These are phyloP conservation scores for Cherax destructor DNA, from an alignment of 1,140 invertebrate species.

Conservation along the genomic window DNA sequence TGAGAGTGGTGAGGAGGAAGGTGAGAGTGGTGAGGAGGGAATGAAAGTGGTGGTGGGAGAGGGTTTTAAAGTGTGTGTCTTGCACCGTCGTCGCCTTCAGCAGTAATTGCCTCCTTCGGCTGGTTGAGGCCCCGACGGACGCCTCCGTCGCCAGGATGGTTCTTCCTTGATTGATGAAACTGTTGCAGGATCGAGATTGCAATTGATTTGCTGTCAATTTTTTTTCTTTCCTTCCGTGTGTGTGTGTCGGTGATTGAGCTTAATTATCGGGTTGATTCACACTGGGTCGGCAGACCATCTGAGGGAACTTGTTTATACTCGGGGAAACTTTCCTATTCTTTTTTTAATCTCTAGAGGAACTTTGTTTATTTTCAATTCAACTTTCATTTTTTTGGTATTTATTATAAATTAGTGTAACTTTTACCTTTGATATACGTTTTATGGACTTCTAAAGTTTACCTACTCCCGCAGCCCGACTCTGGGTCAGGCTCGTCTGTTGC, in stretches of 20 bases:
- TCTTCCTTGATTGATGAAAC: slow-evolving; percentile 50
- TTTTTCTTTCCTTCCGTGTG: not conserved
- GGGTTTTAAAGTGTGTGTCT: not conserved
- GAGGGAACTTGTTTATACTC: slow-evolving; percentile 3
- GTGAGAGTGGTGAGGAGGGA: no score
- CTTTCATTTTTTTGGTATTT: no score
- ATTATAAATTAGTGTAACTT: no score
- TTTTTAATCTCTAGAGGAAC: not conserved
- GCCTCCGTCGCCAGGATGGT: slow-evolving; percentile 5
- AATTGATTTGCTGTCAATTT: slow-evolving; percentile 55
- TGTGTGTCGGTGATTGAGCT: not conserved
- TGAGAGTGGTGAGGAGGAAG: no score
- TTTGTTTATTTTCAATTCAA: no score
- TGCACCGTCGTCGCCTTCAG: not conserved
- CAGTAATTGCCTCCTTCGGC: slow-evolving; percentile 22
- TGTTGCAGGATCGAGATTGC: slow-evolving; percentile 50
- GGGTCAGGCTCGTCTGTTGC: no score
- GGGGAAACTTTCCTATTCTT: no score
- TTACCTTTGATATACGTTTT: no score
- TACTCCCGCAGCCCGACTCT: no score
- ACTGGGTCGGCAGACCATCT: not conserved
- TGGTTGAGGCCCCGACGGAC: slow-evolving; percentile 19
- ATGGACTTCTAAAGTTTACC: no score
- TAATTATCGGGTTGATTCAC: slow-evolving; percentile 21
- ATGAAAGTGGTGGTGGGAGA: no score